Percentiles rank a stretch among this genome's conserved stretches.
These are phyloP conservation scores for Subacronicta megacephala DNA, from an alignment of 2,888 invertebrate genomes.

Conservation along the genomic window DNA sequence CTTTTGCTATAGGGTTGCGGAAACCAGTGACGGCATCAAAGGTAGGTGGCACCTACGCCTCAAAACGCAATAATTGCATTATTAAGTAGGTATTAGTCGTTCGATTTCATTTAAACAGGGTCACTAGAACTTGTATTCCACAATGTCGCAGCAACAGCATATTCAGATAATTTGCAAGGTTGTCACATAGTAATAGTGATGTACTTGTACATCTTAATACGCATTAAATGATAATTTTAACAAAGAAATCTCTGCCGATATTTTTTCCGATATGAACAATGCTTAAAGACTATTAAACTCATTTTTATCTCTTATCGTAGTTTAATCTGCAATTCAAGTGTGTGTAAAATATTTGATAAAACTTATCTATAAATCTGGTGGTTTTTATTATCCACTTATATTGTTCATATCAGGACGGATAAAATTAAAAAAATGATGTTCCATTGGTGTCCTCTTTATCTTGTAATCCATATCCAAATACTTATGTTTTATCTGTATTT, in stretches of 20 bases:
- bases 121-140: conserved; percentile 42
- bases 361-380: conserved; percentile 80
- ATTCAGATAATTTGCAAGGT: conserved; percentile 18
- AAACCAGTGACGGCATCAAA: conserved; percentile 72
- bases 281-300: conserved; percentile 81
- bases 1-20: conserved; percentile 82
- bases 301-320: conserved; percentile 78
- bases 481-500: conserved; percentile 57
- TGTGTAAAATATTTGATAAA: conserved; percentile 76
- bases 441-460: conserved; percentile 75
- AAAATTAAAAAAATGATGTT: conserved; percentile 66
- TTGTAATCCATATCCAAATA: conserved; percentile 65
- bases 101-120: conserved; percentile 54
- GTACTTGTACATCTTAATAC: conserved; percentile 4
- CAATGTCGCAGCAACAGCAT: conserved; percentile 20
- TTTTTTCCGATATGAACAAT: conserved; percentile 58
- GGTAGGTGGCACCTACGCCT: conserved; percentile 79
- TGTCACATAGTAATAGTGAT: conserved; percentile 9
- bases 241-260: conserved; percentile 19
- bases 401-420: conserved; percentile 69
- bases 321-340: conserved; percentile 76
- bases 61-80: conserved; percentile 73
- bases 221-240: conserved; percentile 22
- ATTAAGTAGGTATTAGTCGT: conserved; percentile 58
- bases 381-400: conserved; percentile 65